Evolutionary conservation across 1,140 invertebrate species (phyloP).

Genomic region (Heliconius melpomene): DNA sequence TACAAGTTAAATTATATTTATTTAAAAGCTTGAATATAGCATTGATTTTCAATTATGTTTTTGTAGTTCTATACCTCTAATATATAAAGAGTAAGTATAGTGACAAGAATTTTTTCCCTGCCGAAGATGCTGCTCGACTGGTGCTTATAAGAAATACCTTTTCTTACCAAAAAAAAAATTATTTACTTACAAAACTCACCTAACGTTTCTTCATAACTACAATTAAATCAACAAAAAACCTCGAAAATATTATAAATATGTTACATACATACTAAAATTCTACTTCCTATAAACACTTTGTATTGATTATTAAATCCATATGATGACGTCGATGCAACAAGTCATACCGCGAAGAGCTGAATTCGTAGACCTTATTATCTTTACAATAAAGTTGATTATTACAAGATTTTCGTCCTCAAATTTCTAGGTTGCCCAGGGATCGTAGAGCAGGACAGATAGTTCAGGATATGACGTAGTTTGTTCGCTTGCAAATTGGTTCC

Average conservation of each 20-base stretch:
- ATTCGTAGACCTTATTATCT: slow-evolving; percentile 40
- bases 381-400: slow-evolving; percentile 48
- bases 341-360: slow-evolving; percentile 39
- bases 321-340: slow-evolving; percentile 62
- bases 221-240: not conserved
- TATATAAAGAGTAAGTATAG: too few relatives aligned
- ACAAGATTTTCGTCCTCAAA: slow-evolving; percentile 39
- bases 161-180: too few relatives aligned
- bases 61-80: too few relatives aligned
- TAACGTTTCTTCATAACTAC: too few relatives aligned
- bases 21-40: too few relatives aligned
- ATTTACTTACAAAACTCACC: too few relatives aligned
- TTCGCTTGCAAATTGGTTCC: slow-evolving; percentile 56
- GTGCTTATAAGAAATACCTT: too few relatives aligned
- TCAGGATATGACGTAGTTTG: slow-evolving; percentile 54
- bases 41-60: too few relatives aligned
- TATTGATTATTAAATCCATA: slow-evolving; percentile 61
- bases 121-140: too few relatives aligned
- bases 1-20: not conserved
- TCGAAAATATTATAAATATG: not conserved
- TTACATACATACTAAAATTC: slow-evolving; percentile 9
- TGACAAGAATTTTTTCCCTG: too few relatives aligned
- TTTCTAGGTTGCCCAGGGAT: slow-evolving; percentile 69
- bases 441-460: slow-evolving; percentile 64
- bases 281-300: slow-evolving; percentile 36